Conservation (phyloP, 1,140 invertebrate species). For the Muscidifurax raptorellus region DNA sequence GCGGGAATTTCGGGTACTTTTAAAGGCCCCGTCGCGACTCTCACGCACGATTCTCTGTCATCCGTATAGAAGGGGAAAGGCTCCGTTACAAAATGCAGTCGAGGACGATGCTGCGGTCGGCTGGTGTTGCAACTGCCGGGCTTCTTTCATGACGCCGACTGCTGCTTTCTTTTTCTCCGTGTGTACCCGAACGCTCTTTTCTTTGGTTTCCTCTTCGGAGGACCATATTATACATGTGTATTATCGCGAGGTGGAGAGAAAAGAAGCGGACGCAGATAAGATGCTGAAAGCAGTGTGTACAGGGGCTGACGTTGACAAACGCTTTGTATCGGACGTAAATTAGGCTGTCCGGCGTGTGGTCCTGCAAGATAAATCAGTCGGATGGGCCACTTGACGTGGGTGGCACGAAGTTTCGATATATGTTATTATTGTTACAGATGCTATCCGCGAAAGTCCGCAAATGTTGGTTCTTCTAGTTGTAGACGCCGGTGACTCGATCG, state of each 20-base stretch:
- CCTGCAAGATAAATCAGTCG: not conserved
- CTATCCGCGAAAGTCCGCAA: no score
- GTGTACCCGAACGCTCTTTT: not conserved
- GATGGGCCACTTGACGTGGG: not conserved
- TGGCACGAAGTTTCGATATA: not conserved
- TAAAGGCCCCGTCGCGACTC: not conserved
- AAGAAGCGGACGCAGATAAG: not conserved
- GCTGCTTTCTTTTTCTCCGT: not conserved
- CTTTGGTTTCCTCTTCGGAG: not conserved
- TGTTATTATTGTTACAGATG: no score
- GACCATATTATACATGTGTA: not conserved
- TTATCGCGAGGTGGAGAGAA: not conserved
- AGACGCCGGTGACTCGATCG: no score
- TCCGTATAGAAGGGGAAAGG: not conserved
- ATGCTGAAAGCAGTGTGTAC: not conserved
- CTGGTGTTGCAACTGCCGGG: not conserved
- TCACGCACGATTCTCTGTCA: not conserved
- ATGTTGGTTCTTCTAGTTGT: no score
- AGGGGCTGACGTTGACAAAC: not conserved
- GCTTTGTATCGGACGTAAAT: not conserved
- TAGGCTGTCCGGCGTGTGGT: not conserved
- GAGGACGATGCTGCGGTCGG: not conserved
- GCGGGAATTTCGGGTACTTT: slow-evolving; percentile 6
- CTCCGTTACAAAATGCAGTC: slow-evolving; percentile 42
- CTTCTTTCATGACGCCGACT: not conserved